Conservation (phyloP, 2,888 invertebrate species). For the Leucozona laternaria region DNA sequence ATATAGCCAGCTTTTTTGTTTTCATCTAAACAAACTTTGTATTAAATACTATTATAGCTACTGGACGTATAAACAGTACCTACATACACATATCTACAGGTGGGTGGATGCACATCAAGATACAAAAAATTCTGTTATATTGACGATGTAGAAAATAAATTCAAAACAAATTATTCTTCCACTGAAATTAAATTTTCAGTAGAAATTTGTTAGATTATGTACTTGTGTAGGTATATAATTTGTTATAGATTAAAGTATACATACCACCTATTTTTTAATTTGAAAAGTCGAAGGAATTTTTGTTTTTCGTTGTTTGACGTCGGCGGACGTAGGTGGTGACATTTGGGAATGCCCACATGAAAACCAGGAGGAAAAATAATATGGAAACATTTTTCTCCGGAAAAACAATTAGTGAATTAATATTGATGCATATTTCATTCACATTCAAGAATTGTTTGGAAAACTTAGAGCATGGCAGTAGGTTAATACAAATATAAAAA, state of each 20-base stretch:
- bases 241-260: neutral
- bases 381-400: neutral
- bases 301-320: neutral
- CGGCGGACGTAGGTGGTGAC: neutral
- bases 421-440: neutral
- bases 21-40: neutral
- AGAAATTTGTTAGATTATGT: neutral
- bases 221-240: too few relatives aligned
- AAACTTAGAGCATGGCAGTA: too few relatives aligned
- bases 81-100: too few relatives aligned
- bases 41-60: neutral
- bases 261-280: neutral
- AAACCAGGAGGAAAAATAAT: neutral
- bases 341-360: neutral
- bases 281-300: slow-evolving; percentile 4
- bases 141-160: slow-evolving; percentile 12
- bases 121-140: neutral
- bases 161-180: neutral
- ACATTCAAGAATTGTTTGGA: neutral
- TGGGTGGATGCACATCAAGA: neutral
- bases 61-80: neutral
- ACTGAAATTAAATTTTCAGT: neutral
- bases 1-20: neutral
- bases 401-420: neutral
- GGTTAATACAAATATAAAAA: too few relatives aligned